These are phyloP conservation scores for Neolamprologus cancellatus DNA, from an alignment of 2,113 vertebrate genomes.

Conservation along the genomic window DNA sequence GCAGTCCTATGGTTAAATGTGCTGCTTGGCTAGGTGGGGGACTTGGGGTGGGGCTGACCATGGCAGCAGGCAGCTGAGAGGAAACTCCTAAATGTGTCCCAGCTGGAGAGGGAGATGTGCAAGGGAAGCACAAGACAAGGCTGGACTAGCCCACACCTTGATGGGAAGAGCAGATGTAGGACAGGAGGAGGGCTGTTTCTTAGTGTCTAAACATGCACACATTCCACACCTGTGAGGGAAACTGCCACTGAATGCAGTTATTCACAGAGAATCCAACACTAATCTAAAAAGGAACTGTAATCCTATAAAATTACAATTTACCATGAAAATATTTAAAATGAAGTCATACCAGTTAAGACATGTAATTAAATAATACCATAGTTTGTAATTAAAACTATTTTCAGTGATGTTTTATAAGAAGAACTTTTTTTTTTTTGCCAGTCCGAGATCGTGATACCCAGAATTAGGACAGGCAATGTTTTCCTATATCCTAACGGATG, in stretches of 20 bases:
- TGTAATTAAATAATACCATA: background rate
- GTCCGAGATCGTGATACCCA: background rate
- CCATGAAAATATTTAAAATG: background rate
- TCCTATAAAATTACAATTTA: background rate
- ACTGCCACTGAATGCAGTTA: background rate
- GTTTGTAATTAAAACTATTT: background rate
- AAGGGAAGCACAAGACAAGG: conserved; percentile 30
- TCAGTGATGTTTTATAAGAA: background rate
- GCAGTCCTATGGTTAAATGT: conserved; percentile 45
- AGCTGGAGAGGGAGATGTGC: conserved; percentile 46
- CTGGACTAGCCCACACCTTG: conserved; percentile 36
- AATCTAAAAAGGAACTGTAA: background rate
- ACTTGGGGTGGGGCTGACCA: background rate
- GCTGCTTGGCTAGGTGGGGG: conserved; percentile 12
- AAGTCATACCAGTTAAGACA: background rate
- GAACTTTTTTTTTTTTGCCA: background rate
- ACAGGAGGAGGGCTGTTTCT: background rate
- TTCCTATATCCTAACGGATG: background rate
- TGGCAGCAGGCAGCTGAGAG: conserved; percentile 46
- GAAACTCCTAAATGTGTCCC: conserved; percentile 70
- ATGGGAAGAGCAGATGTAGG: conserved; percentile 53
- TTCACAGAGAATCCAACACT: background rate
- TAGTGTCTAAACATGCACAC: background rate
- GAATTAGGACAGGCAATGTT: conserved; percentile 35
- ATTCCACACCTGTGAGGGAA: conserved; percentile 11